phyloP scores from a whole-genome alignment of 92 coral and sea anemone species.

The Palythoa caribaeorum region DNA sequence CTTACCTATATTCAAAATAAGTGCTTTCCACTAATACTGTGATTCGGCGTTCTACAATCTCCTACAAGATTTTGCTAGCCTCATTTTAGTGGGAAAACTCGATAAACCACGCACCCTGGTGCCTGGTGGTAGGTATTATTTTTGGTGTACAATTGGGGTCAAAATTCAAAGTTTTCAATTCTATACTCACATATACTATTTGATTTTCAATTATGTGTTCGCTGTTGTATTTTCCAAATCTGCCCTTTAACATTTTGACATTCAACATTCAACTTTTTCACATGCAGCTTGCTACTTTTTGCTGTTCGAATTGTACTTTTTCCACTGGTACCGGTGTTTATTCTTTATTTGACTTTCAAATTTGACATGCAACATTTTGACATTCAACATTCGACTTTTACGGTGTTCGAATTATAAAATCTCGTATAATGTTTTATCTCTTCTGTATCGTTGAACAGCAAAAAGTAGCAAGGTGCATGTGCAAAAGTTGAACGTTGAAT shows the following conservation, averaged over 20 bases:
- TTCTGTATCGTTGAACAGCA: background rate
- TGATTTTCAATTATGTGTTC: too few relatives aligned
- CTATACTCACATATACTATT: background rate
- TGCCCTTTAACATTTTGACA: background rate
- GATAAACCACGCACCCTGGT: too few relatives aligned
- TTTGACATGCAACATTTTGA: background rate
- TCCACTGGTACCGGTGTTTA: background rate
- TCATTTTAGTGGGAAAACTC: too few relatives aligned
- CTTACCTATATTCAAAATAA: too few relatives aligned
- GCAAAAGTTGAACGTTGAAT: background rate
- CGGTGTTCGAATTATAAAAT: background rate
- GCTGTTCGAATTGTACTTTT: background rate
- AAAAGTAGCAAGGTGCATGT: constrained; percentile 3
- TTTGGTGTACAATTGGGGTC: too few relatives aligned
- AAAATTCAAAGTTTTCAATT: background rate
- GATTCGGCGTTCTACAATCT: too few relatives aligned
- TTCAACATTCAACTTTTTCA: background rate
- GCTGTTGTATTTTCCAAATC: too few relatives aligned
- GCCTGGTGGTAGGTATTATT: too few relatives aligned
- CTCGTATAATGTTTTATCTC: constrained; percentile 5
- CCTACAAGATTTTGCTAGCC: too few relatives aligned
- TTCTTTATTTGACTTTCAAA: background rate
- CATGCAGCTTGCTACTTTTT: background rate
- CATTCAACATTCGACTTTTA: background rate
- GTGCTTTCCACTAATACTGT: too few relatives aligned